phyloP scores from a whole-genome alignment of 64 coral and sea anemone species.

The Actinia equina region DNA sequence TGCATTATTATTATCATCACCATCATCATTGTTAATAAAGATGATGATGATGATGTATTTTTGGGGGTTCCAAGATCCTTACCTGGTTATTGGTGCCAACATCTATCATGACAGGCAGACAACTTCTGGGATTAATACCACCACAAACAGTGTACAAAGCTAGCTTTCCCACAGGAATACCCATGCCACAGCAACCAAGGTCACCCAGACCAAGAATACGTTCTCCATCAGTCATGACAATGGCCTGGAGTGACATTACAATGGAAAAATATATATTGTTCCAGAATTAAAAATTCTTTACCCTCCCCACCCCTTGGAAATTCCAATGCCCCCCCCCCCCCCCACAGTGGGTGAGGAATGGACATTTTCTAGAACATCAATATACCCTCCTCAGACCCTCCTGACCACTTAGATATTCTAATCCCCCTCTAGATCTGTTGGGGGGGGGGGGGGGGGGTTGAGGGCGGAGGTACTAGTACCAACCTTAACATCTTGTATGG shows the following conservation, averaged over 20 bases:
- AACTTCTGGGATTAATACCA: constrained; percentile 62
- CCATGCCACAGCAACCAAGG: constrained; percentile 92
- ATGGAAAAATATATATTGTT: not conserved
- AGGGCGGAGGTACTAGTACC: not conserved
- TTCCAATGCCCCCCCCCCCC: too few relatives aligned
- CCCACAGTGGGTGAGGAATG: too few relatives aligned
- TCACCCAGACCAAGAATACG: constrained; percentile 97
- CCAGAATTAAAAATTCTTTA: not conserved
- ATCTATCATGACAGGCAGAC: constrained; percentile 91
- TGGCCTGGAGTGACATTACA: constrained; percentile 38
- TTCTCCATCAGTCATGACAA: constrained; percentile 95
- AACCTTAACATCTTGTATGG: constrained; percentile 83
- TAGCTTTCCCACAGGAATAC: constrained; percentile 96
- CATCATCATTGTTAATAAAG: not conserved
- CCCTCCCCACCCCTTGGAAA: too few relatives aligned
- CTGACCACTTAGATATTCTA: too few relatives aligned
- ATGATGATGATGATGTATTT: too few relatives aligned
- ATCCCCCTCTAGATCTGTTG: too few relatives aligned
- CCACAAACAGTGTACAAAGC: constrained; percentile 84
- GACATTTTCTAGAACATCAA: too few relatives aligned
- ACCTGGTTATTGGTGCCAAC: constrained; percentile 97
- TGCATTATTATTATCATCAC: not conserved
- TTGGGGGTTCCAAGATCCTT: not conserved
- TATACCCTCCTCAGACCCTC: too few relatives aligned
- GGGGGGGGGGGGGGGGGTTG: too few relatives aligned